These are phyloP conservation scores for Sminthopsis crassicaudata DNA, from an alignment of 2,113 vertebrate species.

Conservation along the genomic window DNA sequence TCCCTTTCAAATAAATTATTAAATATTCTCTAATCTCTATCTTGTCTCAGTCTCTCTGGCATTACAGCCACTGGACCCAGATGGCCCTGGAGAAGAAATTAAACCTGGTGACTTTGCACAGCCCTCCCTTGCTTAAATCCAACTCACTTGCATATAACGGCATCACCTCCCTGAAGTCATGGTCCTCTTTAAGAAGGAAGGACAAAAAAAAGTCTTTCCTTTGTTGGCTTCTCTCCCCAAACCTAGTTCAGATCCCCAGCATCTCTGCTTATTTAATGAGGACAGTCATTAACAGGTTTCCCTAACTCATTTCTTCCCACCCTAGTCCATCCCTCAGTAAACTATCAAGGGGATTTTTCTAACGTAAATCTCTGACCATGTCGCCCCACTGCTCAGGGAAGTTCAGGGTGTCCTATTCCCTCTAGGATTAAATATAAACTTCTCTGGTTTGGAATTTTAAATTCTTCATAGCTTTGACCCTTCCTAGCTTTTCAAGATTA, in stretches of 20 bases:
- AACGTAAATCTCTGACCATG: not conserved
- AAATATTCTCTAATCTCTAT: no score
- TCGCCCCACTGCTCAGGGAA: not conserved
- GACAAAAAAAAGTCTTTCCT: no score
- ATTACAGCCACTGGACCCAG: no score
- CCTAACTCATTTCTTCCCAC: not conserved
- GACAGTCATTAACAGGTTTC: not conserved
- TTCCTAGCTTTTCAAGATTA: not conserved
- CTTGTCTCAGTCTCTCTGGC: no score
- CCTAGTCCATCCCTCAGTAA: not conserved
- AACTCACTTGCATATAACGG: no score
- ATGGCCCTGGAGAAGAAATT: no score
- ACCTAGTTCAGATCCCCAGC: not conserved
- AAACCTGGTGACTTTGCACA: no score
- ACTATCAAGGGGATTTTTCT: not conserved
- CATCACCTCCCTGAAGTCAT: no score
- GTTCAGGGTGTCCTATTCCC: not conserved
- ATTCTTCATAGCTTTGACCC: not conserved
- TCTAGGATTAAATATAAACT: not conserved
- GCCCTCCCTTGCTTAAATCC: no score
- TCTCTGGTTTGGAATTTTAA: not conserved
- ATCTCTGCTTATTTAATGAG: not conserved
- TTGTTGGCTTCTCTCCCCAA: not conserved
- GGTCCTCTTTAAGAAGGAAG: no score
- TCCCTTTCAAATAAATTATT: no score